phyloP scores from a whole-genome alignment of 1,140 invertebrate genomes.

The Venturia canescens region DNA sequence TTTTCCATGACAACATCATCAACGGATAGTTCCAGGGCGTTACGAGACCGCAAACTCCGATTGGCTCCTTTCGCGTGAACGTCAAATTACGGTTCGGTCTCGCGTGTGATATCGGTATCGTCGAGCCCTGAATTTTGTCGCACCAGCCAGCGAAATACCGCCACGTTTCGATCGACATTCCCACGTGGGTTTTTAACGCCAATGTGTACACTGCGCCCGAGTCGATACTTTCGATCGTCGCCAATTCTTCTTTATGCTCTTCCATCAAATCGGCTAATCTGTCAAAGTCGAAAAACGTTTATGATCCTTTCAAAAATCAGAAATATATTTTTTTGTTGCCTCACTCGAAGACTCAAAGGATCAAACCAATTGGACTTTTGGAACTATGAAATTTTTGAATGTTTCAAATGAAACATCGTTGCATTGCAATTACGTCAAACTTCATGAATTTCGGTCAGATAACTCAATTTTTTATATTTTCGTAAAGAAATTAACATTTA shows the following conservation, averaged over 20 bases:
- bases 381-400: no score
- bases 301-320: background rate
- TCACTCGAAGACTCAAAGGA: no score
- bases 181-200: slow-evolving; percentile 95
- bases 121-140: slow-evolving; percentile 95
- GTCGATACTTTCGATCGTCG: slow-evolving; percentile 94
- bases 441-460: no score
- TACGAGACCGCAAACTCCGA: slow-evolving; percentile 94
- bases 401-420: no score
- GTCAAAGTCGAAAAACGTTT: no score
- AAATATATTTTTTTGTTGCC: background rate
- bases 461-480: no score
- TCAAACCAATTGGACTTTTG: no score
- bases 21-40: slow-evolving; percentile 99
- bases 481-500: no score
- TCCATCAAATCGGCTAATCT: slow-evolving; percentile 96
- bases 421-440: no score
- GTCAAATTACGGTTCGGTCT: slow-evolving; percentile 93
- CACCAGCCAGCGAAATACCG: slow-evolving; percentile 96
- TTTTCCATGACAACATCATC: slow-evolving; percentile 99
- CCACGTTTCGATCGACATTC: slow-evolving; percentile 96
- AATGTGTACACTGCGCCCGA: slow-evolving; percentile 97
- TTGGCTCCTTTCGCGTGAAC: slow-evolving; percentile 92
- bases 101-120: slow-evolving; percentile 92
- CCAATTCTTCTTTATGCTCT: slow-evolving; percentile 94